These are phyloP conservation scores for Mastomys natalensis DNA, from an alignment of 2,113 vertebrate genomes.

Conservation along the genomic window DNA sequence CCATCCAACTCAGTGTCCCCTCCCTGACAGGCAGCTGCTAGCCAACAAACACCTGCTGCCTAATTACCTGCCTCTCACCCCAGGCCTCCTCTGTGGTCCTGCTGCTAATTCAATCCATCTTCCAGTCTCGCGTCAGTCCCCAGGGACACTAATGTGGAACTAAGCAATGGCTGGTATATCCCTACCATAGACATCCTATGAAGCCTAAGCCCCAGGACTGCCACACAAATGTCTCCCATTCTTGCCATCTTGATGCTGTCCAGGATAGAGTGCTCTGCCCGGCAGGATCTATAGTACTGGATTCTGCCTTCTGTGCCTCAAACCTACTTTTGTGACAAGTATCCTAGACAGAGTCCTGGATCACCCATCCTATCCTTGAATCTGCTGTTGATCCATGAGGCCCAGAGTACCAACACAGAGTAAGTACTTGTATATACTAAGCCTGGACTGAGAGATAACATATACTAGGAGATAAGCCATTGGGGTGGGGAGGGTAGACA, in stretches of 20 bases:
- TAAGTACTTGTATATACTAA: not conserved
- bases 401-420: no score
- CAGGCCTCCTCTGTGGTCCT: not conserved
- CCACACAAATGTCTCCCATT: not conserved
- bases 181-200: not conserved
- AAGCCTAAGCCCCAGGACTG: not conserved
- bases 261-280: not conserved
- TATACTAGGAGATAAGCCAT: not conserved
- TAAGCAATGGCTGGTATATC: not conserved
- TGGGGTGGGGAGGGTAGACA: not conserved
- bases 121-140: not conserved
- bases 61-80: constrained; percentile 35
- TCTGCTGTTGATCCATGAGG: not conserved
- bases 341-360: not conserved
- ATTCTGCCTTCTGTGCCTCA: not conserved
- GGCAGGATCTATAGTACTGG: not conserved
- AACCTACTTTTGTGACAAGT: not conserved
- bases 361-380: not conserved
- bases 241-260: not conserved
- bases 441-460: not conserved
- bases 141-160: constrained; percentile 26
- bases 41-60: not conserved
- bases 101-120: not conserved
- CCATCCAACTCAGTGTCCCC: not conserved
- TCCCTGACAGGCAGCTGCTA: not conserved